Evolutionary conservation across 2,888 invertebrate genomes (phyloP).

Genomic region (Gastrophysa polygoni): DNA sequence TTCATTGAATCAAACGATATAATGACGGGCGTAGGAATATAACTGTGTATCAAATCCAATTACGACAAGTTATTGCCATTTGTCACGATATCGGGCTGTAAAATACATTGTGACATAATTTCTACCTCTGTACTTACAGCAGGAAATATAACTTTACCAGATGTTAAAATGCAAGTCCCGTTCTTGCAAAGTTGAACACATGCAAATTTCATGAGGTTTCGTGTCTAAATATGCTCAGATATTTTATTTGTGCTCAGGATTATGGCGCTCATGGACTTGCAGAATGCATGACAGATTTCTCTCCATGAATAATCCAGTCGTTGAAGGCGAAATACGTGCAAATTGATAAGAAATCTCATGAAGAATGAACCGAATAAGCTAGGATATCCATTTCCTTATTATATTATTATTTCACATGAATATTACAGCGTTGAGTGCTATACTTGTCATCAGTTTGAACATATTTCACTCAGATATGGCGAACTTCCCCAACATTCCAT

Average conservation of each 20-base stretch:
- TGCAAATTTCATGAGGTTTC: slow-evolving; percentile 25
- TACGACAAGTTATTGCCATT: slow-evolving; percentile 36
- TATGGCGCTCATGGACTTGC: neutral
- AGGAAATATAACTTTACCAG: slow-evolving; percentile 43
- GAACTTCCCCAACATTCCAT: no score
- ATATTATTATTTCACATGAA: no score
- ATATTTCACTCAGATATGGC: no score
- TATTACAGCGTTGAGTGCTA: no score
- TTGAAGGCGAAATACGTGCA: neutral
- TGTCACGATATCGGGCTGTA: slow-evolving; percentile 42
- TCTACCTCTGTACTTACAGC: slow-evolving; percentile 35
- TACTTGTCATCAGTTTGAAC: no score
- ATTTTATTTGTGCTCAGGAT: slow-evolving; percentile 14
- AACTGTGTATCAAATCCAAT: slow-evolving; percentile 39
- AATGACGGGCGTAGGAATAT: slow-evolving; percentile 39
- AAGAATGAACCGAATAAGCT: neutral
- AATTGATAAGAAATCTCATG: neutral
- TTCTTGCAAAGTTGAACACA: slow-evolving; percentile 27
- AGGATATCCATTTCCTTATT: neutral
- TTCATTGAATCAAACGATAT: slow-evolving; percentile 38
- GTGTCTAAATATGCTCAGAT: slow-evolving; percentile 30
- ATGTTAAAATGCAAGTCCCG: slow-evolving; percentile 37
- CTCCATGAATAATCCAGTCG: neutral
- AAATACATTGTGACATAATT: slow-evolving; percentile 44
- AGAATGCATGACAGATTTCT: neutral